phyloP scores from a whole-genome alignment of 1,140 invertebrate species.

The Druon quercuslanigerum region DNA sequence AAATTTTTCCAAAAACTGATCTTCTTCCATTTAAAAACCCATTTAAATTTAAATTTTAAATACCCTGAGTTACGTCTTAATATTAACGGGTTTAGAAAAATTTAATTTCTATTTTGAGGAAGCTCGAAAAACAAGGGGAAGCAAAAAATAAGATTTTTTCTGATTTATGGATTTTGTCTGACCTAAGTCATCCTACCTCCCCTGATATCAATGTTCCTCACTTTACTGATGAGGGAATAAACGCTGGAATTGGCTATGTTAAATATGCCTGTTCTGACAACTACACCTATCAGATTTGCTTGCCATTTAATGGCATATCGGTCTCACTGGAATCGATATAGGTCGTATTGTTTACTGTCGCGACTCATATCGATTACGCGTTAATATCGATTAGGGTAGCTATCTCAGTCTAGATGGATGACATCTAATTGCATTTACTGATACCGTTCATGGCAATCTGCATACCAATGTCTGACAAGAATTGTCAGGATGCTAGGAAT shows the following conservation, averaged over 20 bases:
- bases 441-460: background rate
- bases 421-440: slow-evolving; percentile 3
- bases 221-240: background rate
- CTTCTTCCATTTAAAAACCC: no score
- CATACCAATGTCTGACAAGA: background rate
- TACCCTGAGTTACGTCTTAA: no score
- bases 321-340: slow-evolving; percentile 3
- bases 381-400: slow-evolving; percentile 8
- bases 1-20: no score
- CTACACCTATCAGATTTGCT: slow-evolving; percentile 10
- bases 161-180: no score
- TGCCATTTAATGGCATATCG: slow-evolving; percentile 14
- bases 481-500: no score
- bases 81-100: no score
- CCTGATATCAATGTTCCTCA: background rate
- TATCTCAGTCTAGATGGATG: background rate
- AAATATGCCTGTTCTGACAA: slow-evolving; percentile 17
- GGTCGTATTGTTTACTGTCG: slow-evolving; percentile 20
- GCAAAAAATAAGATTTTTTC: no score
- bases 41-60: no score
- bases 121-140: no score
- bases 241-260: background rate
- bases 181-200: no score
- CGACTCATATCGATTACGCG: slow-evolving; percentile 20
- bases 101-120: no score